Conservation (phyloP, 2,888 invertebrate species). For the Conus canariensis region DNA sequence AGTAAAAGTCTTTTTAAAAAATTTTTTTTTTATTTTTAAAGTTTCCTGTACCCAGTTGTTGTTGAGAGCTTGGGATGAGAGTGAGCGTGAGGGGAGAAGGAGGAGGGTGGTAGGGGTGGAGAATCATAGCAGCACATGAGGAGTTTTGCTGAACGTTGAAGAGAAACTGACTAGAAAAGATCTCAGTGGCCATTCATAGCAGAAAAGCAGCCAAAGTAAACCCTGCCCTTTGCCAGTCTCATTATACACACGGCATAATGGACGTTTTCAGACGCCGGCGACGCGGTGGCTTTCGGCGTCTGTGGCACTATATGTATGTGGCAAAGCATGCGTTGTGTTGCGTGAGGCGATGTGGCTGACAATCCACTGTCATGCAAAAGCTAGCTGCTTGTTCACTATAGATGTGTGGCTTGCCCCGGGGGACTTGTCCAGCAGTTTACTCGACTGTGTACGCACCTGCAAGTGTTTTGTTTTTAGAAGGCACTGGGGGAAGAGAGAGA, state of each 20-base stretch:
- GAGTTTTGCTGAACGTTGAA: too few species aligned
- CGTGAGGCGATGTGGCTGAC: slow-evolving; percentile 27
- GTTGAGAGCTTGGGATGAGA: too few species aligned
- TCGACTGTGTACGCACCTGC: slow-evolving; percentile 4
- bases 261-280: slow-evolving; percentile 36
- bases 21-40: too few species aligned
- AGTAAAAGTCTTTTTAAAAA: too few species aligned
- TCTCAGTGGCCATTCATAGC: too few species aligned
- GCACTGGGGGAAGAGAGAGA: neutral
- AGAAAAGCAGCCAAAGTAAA: neutral
- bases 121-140: too few species aligned
- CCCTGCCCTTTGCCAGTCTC: neutral
- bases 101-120: too few species aligned
- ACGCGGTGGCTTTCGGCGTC: slow-evolving; percentile 39
- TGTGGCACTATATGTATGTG: slow-evolving; percentile 45
- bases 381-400: slow-evolving; percentile 29
- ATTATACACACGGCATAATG: neutral
- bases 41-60: too few species aligned
- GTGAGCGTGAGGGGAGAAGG: too few species aligned
- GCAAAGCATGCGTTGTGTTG: slow-evolving; percentile 37
- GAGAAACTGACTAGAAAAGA: too few species aligned
- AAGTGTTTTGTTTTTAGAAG: neutral
- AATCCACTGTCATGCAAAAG: slow-evolving; percentile 32
- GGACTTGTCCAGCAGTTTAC: neutral
- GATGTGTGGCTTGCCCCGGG: neutral